A percentile compares a stretch with the other conserved stretches of the same genome.
phyloP scores from a whole-genome alignment of 2,797 vertebrate species.

The Allobates femoralis region DNA sequence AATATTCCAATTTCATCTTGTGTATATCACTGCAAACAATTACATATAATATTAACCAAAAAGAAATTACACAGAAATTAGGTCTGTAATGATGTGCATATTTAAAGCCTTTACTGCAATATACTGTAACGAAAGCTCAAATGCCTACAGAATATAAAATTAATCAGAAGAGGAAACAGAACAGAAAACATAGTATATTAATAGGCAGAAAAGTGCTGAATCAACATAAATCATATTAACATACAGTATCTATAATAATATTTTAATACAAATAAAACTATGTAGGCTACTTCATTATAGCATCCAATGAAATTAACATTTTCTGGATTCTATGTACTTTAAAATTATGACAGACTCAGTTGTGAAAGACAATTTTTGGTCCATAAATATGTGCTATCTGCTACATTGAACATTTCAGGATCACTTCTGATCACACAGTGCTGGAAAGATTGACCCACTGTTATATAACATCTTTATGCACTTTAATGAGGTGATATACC shows the following conservation, averaged over 20 bases:
- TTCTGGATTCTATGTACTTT: not conserved
- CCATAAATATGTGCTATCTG: not conserved
- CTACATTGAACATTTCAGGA: not conserved
- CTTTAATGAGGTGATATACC: not conserved
- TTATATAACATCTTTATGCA: not conserved
- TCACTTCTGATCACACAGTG: not conserved
- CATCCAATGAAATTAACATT: not conserved
- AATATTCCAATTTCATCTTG: slow-evolving; percentile 1
- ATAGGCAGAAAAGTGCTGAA: not conserved
- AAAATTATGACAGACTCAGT: not conserved
- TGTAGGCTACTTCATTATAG: not conserved
- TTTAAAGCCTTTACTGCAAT: slow-evolving; percentile 10
- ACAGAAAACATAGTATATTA: not conserved
- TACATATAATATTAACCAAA: slow-evolving; percentile 14
- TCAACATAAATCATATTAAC: not conserved
- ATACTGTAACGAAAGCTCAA: not conserved
- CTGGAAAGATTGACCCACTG: not conserved
- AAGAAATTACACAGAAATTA: slow-evolving; percentile 35
- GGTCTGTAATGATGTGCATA: slow-evolving; percentile 5
- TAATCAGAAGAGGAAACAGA: not conserved
- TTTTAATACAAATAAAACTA: not conserved
- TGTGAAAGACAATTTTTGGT: not conserved
- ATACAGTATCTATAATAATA: not conserved
- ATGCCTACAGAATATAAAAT: not conserved
- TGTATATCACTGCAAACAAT: not conserved